These are phyloP conservation scores for Amorpha juglandis DNA, from an alignment of 2,888 invertebrate species.

Conservation along the genomic window DNA sequence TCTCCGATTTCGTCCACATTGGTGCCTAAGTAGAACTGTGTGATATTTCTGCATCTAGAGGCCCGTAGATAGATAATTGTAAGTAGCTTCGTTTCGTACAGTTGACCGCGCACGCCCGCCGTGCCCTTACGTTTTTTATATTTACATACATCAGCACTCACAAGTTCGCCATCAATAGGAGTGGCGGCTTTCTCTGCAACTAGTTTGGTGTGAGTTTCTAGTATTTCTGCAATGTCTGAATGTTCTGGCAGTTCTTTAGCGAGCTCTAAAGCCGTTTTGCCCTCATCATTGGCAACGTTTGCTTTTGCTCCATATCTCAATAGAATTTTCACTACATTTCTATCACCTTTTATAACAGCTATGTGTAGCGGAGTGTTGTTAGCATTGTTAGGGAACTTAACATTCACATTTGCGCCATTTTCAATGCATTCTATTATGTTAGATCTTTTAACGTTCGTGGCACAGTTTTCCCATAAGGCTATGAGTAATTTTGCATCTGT, in stretches of 20 bases:
- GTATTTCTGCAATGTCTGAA: background rate
- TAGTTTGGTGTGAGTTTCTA: background rate
- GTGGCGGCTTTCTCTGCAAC: background rate
- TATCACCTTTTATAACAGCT: conserved; percentile 20
- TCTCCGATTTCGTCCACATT: conserved; percentile 25
- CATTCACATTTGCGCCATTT: conserved; percentile 20
- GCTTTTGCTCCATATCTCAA: conserved; percentile 14
- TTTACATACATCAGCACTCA: background rate
- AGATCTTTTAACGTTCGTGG: background rate
- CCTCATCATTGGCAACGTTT: background rate
- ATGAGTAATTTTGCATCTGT: conserved; percentile 12
- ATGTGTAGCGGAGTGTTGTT: conserved; percentile 22
- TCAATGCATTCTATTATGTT: conserved; percentile 9
- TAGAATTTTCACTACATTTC: background rate
- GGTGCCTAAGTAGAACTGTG: conserved; percentile 28
- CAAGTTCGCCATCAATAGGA: background rate
- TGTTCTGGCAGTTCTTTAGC: conserved; percentile 16
- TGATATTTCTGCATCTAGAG: background rate
- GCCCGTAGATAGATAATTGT: conserved; percentile 20
- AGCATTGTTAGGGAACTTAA: conserved; percentile 1
- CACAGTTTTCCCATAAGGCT: conserved; percentile 32
- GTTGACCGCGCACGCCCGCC: conserved; percentile 23
- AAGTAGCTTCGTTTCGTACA: conserved; percentile 27
- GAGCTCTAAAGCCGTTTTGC: conserved; percentile 20
- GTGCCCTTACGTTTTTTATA: conserved; percentile 19